Base-by-base conservation (phyloP, 1,140 invertebrate species). In the Cheumatopsyche charites region DNA sequence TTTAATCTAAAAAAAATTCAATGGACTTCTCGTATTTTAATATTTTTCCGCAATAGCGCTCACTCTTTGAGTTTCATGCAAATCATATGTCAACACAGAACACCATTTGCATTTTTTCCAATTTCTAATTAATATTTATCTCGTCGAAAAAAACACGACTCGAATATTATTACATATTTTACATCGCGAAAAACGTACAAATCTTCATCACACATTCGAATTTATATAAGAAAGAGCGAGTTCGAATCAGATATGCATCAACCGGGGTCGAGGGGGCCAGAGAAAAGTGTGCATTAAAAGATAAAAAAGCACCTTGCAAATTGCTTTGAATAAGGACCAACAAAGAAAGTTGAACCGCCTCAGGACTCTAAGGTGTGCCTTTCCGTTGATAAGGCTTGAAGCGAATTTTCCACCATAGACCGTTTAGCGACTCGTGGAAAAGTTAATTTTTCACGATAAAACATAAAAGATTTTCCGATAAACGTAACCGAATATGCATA, bases 291-390 rank as follows among this genome's bases (percentile, higher is more conserved):
- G 55, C 55, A 58, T 58, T 58, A 58, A 25, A 58, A 58, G 62
- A 63, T 45, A 63, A 63, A 63, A 63, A 63, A 58, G 55, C 55
- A 58, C 55, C 55, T 58, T 58, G 23, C 55, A 58, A 58, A 58
- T 63, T 63, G 29, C 29, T 63, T 41, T 63, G 62, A 63, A 45
- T 47, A 47, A 26, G 63, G 23, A 15, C 63, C 41, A 42, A 66
- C 63, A 66, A 66, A 66, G 63, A 66, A 66, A 66, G 41, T 47
- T 66, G 41, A 47, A 66, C 19, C 7, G 42, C 41, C 63, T 19
- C 23, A 21, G 43, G 63, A 47, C 63, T 42, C n/a, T 13, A 13
- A 21, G 63, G 29, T 11, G 15, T 6, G 9, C 41, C 19, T 29
- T 66, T 62, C 17, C 47, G 63, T 66, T 66, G 63, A 66, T 66